Conservation (phyloP, 2,888 invertebrate species). For the Hypercompe scribonia region DNA sequence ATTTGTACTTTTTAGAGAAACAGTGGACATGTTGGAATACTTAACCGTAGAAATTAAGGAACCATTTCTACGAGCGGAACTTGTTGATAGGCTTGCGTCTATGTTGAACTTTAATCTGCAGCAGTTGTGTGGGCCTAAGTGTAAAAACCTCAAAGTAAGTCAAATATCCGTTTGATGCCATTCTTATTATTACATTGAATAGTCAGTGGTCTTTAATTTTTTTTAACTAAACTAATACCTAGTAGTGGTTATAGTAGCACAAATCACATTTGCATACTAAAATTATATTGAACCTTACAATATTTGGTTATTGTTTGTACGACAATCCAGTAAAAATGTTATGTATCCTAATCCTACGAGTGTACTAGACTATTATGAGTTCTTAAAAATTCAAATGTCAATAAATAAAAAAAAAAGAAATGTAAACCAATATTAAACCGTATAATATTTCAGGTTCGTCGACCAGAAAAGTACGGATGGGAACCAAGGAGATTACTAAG, state of each 20-base stretch:
- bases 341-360: neutral
- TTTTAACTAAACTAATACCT: too few relatives aligned
- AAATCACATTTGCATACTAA: neutral
- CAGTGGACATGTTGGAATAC: constrained; percentile 99
- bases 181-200: too few relatives aligned
- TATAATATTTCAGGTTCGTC: constrained; percentile 88
- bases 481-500: constrained; percentile 96
- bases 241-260: too few relatives aligned
- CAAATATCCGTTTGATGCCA: neutral
- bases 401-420: too few relatives aligned
- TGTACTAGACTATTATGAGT: too few relatives aligned
- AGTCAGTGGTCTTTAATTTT: too few relatives aligned
- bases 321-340: neutral
- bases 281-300: neutral
- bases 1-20: constrained; percentile 88
- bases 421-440: neutral
- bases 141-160: constrained; percentile 93
- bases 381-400: too few relatives aligned
- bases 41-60: constrained; percentile 97
- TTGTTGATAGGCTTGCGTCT: constrained; percentile 97
- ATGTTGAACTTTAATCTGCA: constrained; percentile 99
- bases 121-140: constrained; percentile 98
- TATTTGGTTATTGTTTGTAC: neutral
- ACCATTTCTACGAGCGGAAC: constrained; percentile 97
- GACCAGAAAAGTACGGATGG: constrained; percentile 98